Conservation (phyloP, 2,797 vertebrate species). For the Rostrhamus sociabilis region DNA sequence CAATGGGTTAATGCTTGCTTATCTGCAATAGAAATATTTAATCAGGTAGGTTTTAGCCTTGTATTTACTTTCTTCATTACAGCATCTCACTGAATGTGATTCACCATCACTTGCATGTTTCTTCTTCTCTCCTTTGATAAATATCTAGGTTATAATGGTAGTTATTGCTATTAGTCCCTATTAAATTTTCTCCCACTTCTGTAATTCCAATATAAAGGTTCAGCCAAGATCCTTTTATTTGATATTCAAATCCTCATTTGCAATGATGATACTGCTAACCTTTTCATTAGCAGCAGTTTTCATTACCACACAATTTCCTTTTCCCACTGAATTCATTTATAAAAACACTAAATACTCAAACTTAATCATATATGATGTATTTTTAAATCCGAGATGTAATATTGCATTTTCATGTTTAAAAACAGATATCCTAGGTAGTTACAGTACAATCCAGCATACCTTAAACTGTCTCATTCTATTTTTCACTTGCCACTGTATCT, state of each 20-base stretch:
- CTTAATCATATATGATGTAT: not conserved
- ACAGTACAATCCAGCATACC: not conserved
- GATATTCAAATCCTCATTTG: not conserved
- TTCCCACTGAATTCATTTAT: not conserved
- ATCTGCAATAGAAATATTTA: not conserved
- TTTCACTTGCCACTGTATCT: not conserved
- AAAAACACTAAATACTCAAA: not conserved
- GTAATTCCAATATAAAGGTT: not conserved
- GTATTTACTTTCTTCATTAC: not conserved
- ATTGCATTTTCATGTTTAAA: not conserved
- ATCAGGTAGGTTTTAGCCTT: not conserved
- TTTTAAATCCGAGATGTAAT: not conserved
- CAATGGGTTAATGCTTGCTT: not conserved
- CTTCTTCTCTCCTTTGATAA: not conserved
- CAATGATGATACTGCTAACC: not conserved
- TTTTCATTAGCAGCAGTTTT: conserved; percentile 8
- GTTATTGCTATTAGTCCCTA: not conserved
- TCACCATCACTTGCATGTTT: not conserved
- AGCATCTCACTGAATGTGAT: not conserved
- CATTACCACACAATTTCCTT: not conserved
- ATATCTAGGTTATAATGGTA: not conserved
- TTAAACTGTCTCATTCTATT: not conserved
- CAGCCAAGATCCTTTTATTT: not conserved
- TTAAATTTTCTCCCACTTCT: not conserved
- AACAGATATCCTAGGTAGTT: not conserved